These are phyloP conservation scores for Apis cerana DNA, from an alignment of 1,140 invertebrate species.

Conservation along the genomic window DNA sequence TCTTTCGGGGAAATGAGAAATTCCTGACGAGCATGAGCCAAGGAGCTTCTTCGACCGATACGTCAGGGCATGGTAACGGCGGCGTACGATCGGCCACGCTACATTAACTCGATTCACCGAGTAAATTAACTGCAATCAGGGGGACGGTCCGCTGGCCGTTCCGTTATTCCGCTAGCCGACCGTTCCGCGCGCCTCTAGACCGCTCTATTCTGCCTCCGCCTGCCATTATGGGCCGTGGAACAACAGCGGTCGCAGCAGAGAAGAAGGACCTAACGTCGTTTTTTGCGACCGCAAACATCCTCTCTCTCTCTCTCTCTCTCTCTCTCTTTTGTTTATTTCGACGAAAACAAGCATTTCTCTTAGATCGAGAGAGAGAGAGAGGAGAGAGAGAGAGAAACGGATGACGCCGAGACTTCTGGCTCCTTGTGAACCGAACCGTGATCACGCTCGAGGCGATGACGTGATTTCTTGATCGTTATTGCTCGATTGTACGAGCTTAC, in stretches of 20 bases:
- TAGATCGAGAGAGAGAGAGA: not conserved
- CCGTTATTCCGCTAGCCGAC: conserved; percentile 70
- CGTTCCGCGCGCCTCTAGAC: conserved; percentile 61
- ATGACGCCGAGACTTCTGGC: conserved; percentile 32
- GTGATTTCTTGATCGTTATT: conserved; percentile 39
- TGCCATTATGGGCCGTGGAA: conserved; percentile 53
- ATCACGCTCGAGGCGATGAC: not conserved
- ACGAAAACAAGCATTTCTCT: conserved; percentile 52
- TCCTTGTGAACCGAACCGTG: conserved; percentile 25
- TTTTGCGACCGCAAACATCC: conserved; percentile 48
- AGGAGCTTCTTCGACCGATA: conserved; percentile 53
- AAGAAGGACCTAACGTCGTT: conserved; percentile 58
- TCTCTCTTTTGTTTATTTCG: conserved; percentile 11
- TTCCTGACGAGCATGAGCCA: conserved; percentile 35
- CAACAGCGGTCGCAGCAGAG: conserved; percentile 16
- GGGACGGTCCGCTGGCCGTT: conserved; percentile 74
- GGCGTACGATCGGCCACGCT: conserved; percentile 70
- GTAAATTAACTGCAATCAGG: conserved; percentile 81
- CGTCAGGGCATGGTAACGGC: conserved; percentile 57
- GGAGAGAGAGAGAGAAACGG: conserved; percentile 25
- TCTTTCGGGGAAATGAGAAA: conserved; percentile 49
- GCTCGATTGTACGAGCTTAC: not conserved
- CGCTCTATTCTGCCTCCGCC: conserved; percentile 50
- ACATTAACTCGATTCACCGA: conserved; percentile 80
- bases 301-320: conserved; percentile 10